Evolutionary conservation across 2,888 invertebrate species (phyloP), one percentile per base, ranked within the genome.

Genomic region (Nesidiocoris tenuis): DNA sequence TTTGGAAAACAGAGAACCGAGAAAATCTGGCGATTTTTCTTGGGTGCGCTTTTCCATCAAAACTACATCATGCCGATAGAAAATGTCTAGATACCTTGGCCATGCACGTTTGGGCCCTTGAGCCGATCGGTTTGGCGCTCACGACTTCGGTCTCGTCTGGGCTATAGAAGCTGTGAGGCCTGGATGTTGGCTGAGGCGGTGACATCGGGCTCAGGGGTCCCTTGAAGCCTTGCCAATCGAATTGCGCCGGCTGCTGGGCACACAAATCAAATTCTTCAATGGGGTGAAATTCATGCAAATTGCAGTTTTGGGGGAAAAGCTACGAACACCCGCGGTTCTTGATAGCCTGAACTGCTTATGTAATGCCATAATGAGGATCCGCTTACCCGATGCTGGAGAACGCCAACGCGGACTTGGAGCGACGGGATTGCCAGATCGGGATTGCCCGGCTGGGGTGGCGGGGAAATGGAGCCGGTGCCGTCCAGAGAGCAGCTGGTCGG

Each of bases 381-480:
- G 90, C 92, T 93, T 91, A 94, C 94, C 93, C 93, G 90, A 86
- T 91, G 91, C 85, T 92, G 93, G 84, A 94, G 90, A 85, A 92
- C 88, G 84, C 87, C 87, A 82, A 88, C 87, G 84, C 88, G 87
- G 82, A 88, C 88, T 84, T 88, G 86, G 78, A 85, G 83, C 39
- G 85, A 83, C 67, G 85, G 84, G 17, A 85, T 83, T 84, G 87
- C 87, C 84, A 88, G 86, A 84, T 88, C 87, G 83, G 85, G 85
- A 83, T 86, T 79, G 65, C 79, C 75, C 25, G 75, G 72, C 24
- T 78, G 77, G 7, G 80, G 79, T 0, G 80, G 79, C 16, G 81
- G 80, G 7, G 81, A 79, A 5, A 81, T 77, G 39, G 81, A 80
- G 23, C 80, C 80, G 1, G 80, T 81, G 22, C 89, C 89, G 80